Evolutionary conservation across 2,888 invertebrate species (phyloP).

Genomic region (Sicus ferrugineus): DNA sequence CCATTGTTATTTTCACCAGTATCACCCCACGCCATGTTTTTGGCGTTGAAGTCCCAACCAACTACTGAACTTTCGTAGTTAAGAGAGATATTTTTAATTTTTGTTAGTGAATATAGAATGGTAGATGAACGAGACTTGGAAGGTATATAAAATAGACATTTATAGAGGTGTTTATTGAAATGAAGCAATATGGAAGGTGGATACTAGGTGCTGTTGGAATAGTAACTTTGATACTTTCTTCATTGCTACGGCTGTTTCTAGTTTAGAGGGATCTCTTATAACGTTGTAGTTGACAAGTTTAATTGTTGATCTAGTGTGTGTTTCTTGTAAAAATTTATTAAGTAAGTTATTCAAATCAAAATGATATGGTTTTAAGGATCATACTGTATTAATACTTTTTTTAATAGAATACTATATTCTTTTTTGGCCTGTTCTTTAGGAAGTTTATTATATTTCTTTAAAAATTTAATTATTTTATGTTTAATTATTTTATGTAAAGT

Average conservation of each 20-base stretch:
- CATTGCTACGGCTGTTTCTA: neutral
- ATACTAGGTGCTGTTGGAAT: neutral
- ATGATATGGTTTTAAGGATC: no score
- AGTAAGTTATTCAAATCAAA: no score
- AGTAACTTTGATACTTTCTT: constrained; percentile 2
- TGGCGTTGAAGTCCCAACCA: neutral
- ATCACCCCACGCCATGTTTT: no score
- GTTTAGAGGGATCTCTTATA: neutral
- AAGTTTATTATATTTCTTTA: no score
- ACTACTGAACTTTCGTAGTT: neutral
- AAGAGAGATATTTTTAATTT: neutral
- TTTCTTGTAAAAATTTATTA: no score
- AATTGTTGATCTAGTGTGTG: neutral
- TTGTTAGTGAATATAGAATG: neutral
- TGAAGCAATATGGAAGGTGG: neutral
- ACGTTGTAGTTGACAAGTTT: neutral
- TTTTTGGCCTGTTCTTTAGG: no score
- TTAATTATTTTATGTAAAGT: no score
- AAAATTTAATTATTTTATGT: no score
- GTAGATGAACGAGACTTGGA: neutral
- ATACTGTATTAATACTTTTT: no score
- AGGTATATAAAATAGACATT: neutral
- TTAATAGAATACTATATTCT: no score
- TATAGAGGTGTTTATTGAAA: neutral
- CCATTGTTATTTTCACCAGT: no score